Conservation (phyloP, 92 coral and sea anemone genomes). For the Epizoanthus stellaris region DNA sequence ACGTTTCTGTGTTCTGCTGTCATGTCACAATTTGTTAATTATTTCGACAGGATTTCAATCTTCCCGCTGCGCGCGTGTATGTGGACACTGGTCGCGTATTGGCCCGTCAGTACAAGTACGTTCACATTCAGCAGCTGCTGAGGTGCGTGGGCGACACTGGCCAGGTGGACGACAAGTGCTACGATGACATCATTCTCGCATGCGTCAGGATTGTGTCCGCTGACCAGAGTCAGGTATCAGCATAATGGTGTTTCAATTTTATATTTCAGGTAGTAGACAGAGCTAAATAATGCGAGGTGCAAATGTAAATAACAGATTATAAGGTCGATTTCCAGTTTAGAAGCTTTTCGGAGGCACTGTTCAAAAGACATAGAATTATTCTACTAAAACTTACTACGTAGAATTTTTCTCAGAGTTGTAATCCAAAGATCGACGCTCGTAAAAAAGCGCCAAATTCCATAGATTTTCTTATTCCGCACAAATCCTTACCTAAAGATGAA, state of each 20-base stretch:
- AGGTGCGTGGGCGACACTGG: slow-evolving; percentile 88
- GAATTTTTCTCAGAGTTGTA: too few species aligned
- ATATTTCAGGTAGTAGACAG: too few species aligned
- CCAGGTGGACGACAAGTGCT: slow-evolving; percentile 84
- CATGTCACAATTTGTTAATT: not conserved
- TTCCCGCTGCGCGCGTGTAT: slow-evolving; percentile 87
- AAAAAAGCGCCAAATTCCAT: too few species aligned
- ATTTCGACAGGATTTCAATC: slow-evolving; percentile 80
- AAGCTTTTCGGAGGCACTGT: too few species aligned
- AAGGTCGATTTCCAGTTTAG: too few species aligned
- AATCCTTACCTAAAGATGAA: too few species aligned
- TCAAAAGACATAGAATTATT: too few species aligned
- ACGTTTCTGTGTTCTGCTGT: not conserved
- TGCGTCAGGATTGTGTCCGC: slow-evolving; percentile 84
- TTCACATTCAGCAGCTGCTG: slow-evolving; percentile 83
- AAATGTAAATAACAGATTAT: too few species aligned
- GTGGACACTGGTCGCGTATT: slow-evolving; percentile 87
- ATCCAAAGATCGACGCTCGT: not conserved
- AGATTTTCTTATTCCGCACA: too few species aligned
- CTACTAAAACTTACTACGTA: not conserved
- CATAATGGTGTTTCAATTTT: too few species aligned
- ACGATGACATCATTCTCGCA: slow-evolving; percentile 90
- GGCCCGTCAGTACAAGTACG: slow-evolving; percentile 88
- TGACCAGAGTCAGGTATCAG: slow-evolving; percentile 87
- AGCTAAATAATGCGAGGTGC: too few species aligned